Conservation (phyloP, 2,888 invertebrate genomes). For the Sarcophaga caerulescens region DNA sequence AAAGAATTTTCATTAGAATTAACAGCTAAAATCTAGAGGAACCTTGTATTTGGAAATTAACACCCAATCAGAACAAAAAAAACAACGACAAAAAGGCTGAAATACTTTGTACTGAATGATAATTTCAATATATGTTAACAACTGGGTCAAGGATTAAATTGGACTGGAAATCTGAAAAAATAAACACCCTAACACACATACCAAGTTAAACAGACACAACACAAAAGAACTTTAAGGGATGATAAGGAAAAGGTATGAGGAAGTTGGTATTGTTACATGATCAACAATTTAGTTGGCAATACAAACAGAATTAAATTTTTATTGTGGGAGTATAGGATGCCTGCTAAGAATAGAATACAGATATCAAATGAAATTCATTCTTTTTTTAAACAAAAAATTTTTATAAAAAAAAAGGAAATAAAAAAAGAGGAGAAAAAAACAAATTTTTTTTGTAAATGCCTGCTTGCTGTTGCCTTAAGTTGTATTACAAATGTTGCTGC, state of each 20-base stretch:
- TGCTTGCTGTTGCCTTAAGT: too few species aligned
- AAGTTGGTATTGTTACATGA: not conserved
- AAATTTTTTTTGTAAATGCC: too few species aligned
- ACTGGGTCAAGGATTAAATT: constrained; percentile 55
- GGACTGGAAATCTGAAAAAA: constrained; percentile 45
- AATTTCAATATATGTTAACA: constrained; percentile 38
- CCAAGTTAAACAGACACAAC: not conserved
- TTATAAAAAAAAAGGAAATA: too few species aligned
- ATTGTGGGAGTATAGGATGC: too few species aligned
- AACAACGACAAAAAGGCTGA: not conserved
- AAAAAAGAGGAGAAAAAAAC: too few species aligned
- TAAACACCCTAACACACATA: not conserved
- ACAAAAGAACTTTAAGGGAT: not conserved
- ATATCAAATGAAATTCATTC: too few species aligned
- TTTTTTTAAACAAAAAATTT: too few species aligned
- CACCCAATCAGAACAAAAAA: not conserved
- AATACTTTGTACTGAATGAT: constrained; percentile 2
- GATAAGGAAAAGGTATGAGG: too few species aligned
- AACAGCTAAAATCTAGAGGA: constrained; percentile 22
- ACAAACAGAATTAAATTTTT: not conserved
- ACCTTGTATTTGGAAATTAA: not conserved
- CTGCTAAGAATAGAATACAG: too few species aligned
- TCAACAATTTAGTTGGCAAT: not conserved
- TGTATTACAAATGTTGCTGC: too few species aligned
- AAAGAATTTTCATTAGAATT: constrained; percentile 44